Base-by-base conservation (phyloP, 1,140 invertebrate genomes). In the Spodoptera frugiperda region DNA sequence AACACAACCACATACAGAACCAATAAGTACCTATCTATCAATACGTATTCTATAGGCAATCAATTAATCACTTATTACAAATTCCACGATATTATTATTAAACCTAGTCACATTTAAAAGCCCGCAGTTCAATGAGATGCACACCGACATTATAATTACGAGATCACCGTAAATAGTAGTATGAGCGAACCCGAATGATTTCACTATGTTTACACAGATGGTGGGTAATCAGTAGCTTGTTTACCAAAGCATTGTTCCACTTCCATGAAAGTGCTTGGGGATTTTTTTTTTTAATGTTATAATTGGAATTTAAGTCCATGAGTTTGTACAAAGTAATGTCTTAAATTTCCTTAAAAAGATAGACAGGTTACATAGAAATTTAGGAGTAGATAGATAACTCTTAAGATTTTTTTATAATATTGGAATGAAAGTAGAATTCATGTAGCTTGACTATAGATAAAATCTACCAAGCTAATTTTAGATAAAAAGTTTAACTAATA, bases 141-240 rank as follows among this genome's bases (percentile, higher is more conserved):
- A 21, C 17, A 19, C 10, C 25, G 12, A 49, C 46, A 75, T 46
- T 14, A 48, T 53, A 21, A 21, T 30, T 11, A 75, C 65, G 46
- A 63, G 21, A 63, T 75, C 57, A 65, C 30, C 15, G 8, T 61
- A 25, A 33, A 61, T 44, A 59, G 39, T 51, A 21, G 21, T 10
- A 48, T 73, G 72, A 39, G 33, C 8, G 33, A 39, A 63, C 72
- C 72, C 51, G 44, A 49, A 48, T 46, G 54, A 44, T 17, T 61
- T 15, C 55, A 73, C 39, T 57, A 12, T 77, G 65, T 77, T 77
- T 77, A 55, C 68, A 70, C 75, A 77, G 65, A 59, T 77, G 75
- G 11, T 39, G n/a, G 14, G 55, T 59, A 67, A 76, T 77, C 65
- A 70, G 44, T 55, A 49, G 46, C 55, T 54, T 49, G 21, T 57